Base-by-base conservation (phyloP, 2,888 invertebrate species). In the Stenoptilia bipunctidactyla region DNA sequence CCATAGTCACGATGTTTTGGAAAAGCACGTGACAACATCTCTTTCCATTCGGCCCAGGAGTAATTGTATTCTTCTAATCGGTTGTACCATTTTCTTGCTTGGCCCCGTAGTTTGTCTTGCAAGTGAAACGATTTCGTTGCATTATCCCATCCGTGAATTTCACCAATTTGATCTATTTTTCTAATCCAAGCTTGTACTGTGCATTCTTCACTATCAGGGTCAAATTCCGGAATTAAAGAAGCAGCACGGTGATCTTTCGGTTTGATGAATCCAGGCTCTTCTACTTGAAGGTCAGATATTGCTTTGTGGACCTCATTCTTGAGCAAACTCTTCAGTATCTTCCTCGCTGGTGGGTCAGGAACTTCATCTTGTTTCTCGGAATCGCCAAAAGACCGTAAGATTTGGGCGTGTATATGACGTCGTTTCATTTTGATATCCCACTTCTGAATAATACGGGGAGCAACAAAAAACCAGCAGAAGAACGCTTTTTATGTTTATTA, bases 11-110 rank as follows among this genome's bases (percentile, higher is more conserved):
- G 45, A 37, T 52, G 47, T 15, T 37, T 45, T 0, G 55, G 55
- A 38, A 58, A 55, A 0, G 56, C 53, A 1, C 52, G 44, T 2
- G 45, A 2, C 2, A 56, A 9, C 49, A 55, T 46, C 0, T 38
- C 6, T 25, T 56, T 56, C 55, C 56, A 58, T 8, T 58, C 42
- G 1, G 43, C 40, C 56, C 55, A 57, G 0, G 51, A 30, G 34
- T 47, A 47, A 37, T 55, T 34, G 15, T 58, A 55, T 2, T 53
- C 47, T 1, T 55, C 55, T 0, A 56, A 41, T 1, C 52, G 37
- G 13, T 48, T 46, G 15, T 47, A 50, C 49, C 53, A 58, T 34
- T 45, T 47, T 2, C 45, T 37, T 0, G 54, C 56, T 41, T 52
- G 51, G 6, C 57, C 55, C n/a, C 47, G 35, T 9, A 54, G 20